A percentile compares a stretch with the other conserved stretches of the same genome.
phyloP scores from a whole-genome alignment of 2,113 vertebrate species.

The Rhabdomys dilectus region DNA sequence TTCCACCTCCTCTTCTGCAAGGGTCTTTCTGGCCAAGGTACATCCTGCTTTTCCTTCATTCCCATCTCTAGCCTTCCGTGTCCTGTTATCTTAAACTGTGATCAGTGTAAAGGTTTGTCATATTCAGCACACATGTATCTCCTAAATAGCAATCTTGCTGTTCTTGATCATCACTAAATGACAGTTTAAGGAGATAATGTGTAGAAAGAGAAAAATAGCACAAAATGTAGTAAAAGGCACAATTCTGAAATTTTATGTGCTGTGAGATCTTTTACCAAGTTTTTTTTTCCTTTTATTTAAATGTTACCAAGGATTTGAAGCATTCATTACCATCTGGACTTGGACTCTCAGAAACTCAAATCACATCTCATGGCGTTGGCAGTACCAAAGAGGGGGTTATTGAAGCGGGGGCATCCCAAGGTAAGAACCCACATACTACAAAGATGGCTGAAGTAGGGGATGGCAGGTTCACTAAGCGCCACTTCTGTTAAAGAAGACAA shows the following conservation, averaged over 20 bases:
- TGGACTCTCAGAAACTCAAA: slow-evolving; percentile 92
- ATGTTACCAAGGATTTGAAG: slow-evolving; percentile 90
- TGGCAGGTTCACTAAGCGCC: not conserved
- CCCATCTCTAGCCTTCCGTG: not conserved
- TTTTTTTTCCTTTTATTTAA: slow-evolving; percentile 82
- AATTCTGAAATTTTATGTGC: slow-evolving; percentile 69
- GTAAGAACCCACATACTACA: slow-evolving; percentile 82
- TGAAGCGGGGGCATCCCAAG: slow-evolving; percentile 91
- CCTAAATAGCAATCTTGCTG: not conserved
- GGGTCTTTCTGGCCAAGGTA: not conserved
- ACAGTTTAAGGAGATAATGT: not conserved
- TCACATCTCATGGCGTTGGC: slow-evolving; percentile 90
- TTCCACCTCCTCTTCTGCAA: no score
- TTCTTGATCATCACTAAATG: slow-evolving; percentile 64
- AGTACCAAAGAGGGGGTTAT: slow-evolving; percentile 91
- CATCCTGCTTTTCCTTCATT: not conserved
- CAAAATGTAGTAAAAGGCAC: slow-evolving; percentile 59
- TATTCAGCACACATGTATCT: not conserved
- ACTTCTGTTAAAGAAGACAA: not conserved
- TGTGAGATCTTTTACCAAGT: slow-evolving; percentile 70
- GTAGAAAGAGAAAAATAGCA: slow-evolving; percentile 57
- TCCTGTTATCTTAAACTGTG: not conserved
- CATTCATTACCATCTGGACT: slow-evolving; percentile 87
- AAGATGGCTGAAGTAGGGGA: not conserved
- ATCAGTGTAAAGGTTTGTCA: not conserved